A percentile compares a stretch with the other conserved stretches of the same genome.
These are phyloP conservation scores for Drosophila stalkeri DNA, from an alignment of 2,888 invertebrate species.

Conservation along the genomic window DNA sequence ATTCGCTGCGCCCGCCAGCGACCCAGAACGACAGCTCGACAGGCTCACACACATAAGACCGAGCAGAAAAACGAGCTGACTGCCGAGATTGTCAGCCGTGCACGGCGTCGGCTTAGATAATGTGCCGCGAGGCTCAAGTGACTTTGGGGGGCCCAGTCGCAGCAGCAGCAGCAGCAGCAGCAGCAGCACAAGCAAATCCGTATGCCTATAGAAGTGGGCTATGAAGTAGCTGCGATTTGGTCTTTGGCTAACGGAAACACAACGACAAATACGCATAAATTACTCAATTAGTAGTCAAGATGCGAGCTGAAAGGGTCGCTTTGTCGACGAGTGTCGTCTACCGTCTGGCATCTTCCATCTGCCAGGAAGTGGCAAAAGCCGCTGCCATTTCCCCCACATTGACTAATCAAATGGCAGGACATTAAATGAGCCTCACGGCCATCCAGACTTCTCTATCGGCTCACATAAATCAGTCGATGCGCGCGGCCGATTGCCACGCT, in stretches of 20 bases:
- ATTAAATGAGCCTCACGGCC: constrained; percentile 48
- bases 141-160: constrained; percentile 20
- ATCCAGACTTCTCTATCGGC: neutral
- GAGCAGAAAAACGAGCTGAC: constrained; percentile 57
- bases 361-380: constrained; percentile 54
- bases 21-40: constrained; percentile 13
- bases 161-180: no score
- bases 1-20: constrained; percentile 56
- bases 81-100: constrained; percentile 59
- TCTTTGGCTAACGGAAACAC: constrained; percentile 46
- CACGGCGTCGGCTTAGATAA: constrained; percentile 58
- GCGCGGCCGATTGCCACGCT: constrained; percentile 31
- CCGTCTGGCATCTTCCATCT: constrained; percentile 33
- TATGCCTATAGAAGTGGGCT: constrained; percentile 12
- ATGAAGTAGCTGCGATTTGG: constrained; percentile 7
- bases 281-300: constrained; percentile 77
- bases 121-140: constrained; percentile 53
- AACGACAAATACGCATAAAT: constrained; percentile 74
- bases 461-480: constrained; percentile 44
- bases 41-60: constrained; percentile 18
- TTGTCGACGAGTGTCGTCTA: constrained; percentile 40
- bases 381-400: constrained; percentile 49
- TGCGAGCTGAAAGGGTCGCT: constrained; percentile 47
- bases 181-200: constrained; percentile 12
- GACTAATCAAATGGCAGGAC: constrained; percentile 69